Evolutionary conservation across 2,113 vertebrate species (phyloP).

Genomic region (Centropus unirufus): DNA sequence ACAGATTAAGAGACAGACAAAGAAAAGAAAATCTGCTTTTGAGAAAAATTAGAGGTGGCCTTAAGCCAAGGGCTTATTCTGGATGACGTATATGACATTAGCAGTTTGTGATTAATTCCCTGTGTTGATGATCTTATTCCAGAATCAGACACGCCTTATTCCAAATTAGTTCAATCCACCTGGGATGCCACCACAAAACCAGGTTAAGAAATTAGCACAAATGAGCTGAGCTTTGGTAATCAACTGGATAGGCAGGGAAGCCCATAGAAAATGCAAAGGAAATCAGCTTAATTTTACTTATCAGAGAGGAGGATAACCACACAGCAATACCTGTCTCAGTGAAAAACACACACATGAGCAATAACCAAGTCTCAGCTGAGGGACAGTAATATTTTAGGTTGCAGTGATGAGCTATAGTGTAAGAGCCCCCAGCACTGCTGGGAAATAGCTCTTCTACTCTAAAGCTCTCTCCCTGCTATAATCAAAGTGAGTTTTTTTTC

Average conservation of each 20-base stretch:
- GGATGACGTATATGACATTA: conserved; percentile 20
- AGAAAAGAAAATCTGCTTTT: background rate
- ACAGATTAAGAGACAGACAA: background rate
- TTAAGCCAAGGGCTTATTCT: conserved; percentile 22
- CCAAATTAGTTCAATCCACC: conserved; percentile 48
- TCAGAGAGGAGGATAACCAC: background rate
- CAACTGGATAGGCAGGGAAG: background rate
- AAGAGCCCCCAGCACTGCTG: background rate
- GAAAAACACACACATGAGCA: background rate
- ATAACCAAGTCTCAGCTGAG: background rate
- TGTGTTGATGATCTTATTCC: conserved; percentile 60
- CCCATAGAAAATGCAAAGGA: background rate
- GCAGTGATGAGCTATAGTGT: conserved; percentile 5
- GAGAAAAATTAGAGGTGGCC: background rate
- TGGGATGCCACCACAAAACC: background rate
- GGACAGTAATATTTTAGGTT: background rate
- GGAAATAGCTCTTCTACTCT: conserved; percentile 21
- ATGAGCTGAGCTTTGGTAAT: conserved; percentile 11
- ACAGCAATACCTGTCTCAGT: background rate
- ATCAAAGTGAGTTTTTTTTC: background rate
- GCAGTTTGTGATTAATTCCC: conserved; percentile 49
- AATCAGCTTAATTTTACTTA: background rate
- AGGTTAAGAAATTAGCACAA: conserved; percentile 68
- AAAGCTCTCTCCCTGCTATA: background rate
- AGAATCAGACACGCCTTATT: conserved; percentile 31